A percentile compares a stretch with the other conserved stretches of the same genome.
These are phyloP conservation scores for Phenganax subtilis DNA, from an alignment of 92 coral and sea anemone genomes.

Conservation along the genomic window DNA sequence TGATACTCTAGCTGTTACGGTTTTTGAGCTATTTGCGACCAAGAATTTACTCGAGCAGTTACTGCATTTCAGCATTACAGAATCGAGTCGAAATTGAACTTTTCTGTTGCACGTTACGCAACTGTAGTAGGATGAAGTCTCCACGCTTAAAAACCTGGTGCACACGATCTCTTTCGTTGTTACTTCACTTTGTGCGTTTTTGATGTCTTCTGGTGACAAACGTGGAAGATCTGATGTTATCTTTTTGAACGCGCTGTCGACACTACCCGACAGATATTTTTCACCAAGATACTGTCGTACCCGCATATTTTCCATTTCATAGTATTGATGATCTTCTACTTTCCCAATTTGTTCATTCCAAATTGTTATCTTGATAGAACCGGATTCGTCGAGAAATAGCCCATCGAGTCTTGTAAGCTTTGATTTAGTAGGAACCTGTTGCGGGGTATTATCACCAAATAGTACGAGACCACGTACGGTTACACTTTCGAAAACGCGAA, in stretches of 20 bases:
- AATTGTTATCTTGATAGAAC: conserved; percentile 47
- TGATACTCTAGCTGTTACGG: too few species aligned
- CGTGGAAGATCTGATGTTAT: background rate
- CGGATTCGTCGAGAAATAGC: conserved; percentile 48
- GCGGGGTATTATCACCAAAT: conserved; percentile 46
- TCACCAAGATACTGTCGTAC: conserved; percentile 53
- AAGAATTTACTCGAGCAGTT: too few species aligned
- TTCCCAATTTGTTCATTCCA: conserved; percentile 56
- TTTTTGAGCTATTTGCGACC: too few species aligned
- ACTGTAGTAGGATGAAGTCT: too few species aligned
- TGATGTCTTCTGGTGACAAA: too few species aligned
- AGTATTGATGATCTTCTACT: conserved; percentile 25
- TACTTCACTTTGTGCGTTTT: too few species aligned
- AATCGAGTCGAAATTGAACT: too few species aligned
- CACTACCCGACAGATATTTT: conserved; percentile 41
- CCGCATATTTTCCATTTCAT: conserved; percentile 45
- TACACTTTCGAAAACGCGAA: conserved; percentile 37
- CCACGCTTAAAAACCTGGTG: too few species aligned
- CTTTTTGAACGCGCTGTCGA: too few species aligned
- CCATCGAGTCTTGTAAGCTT: conserved; percentile 53
- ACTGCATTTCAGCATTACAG: too few species aligned
- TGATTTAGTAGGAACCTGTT: conserved; percentile 48
- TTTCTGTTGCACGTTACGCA: too few species aligned
- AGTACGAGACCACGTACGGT: conserved; percentile 44
- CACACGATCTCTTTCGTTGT: too few species aligned